Evolutionary conservation across 2,797 vertebrate genomes (phyloP).

Genomic region (Danionella dracula): DNA sequence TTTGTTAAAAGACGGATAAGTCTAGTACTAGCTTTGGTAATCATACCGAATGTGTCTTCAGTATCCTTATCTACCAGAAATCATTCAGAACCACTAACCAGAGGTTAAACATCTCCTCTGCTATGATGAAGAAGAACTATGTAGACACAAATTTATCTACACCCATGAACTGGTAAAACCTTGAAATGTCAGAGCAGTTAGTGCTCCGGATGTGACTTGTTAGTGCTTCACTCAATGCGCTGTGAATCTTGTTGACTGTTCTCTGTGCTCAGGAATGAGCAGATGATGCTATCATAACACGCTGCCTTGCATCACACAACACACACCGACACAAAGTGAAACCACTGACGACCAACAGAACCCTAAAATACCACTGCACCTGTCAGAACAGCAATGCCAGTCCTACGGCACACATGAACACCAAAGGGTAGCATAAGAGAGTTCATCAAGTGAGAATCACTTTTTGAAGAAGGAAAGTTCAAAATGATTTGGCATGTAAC

Average conservation of each 20-base stretch:
- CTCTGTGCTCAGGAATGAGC: slow-evolving; percentile 25
- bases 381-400: slow-evolving; percentile 40
- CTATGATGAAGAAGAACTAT: no score
- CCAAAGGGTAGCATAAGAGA: neutral
- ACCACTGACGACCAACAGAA: slow-evolving; percentile 30
- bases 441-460: no score
- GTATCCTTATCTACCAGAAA: no score
- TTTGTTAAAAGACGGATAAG: no score
- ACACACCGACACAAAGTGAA: slow-evolving; percentile 40
- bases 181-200: no score
- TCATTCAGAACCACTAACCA: no score
- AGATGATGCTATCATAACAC: slow-evolving; percentile 34
- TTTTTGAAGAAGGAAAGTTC: neutral
- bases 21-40: no score
- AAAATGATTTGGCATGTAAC: no score
- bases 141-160: no score
- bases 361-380: slow-evolving; percentile 48
- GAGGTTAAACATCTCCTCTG: no score
- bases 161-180: no score
- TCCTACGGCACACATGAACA: neutral
- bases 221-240: slow-evolving; percentile 22
- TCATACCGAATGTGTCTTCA: no score
- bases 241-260: slow-evolving; percentile 21
- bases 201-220: slow-evolving; percentile 22
- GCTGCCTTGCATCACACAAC: slow-evolving; percentile 49